Conservation (phyloP, 1,140 invertebrate genomes). For the Orussus abietinus region DNA sequence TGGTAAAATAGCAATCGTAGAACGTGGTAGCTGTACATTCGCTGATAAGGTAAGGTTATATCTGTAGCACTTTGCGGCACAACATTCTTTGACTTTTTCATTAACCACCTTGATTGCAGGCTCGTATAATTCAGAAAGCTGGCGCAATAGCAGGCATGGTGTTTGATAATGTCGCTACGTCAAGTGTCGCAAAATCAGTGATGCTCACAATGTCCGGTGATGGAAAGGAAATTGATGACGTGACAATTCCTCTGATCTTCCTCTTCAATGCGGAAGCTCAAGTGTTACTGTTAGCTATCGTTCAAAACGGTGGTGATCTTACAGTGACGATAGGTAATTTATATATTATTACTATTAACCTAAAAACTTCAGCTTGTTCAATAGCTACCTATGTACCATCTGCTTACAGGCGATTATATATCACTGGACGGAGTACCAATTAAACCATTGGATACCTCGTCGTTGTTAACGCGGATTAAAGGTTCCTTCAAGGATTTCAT, state of each 20-base stretch:
- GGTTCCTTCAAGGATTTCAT: constrained; percentile 48
- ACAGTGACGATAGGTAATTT: constrained; percentile 39
- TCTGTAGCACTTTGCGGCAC: no score
- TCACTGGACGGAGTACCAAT: constrained; percentile 39
- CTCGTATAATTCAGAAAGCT: constrained; percentile 74
- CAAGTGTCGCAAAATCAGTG: constrained; percentile 67
- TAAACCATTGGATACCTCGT: constrained; percentile 44
- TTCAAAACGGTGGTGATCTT: constrained; percentile 26
- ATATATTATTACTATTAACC: constrained; percentile 5
- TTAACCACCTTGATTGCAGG: constrained; percentile 52
- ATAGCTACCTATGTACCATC: constrained; percentile 7
- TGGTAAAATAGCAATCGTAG: constrained; percentile 79
- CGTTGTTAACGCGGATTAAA: constrained; percentile 49
- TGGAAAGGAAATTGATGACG: constrained; percentile 70
- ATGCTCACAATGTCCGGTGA: constrained; percentile 97
- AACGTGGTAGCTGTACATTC: constrained; percentile 92
- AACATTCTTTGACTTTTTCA: constrained; percentile 7
- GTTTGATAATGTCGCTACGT: constrained; percentile 78
- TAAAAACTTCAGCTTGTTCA: constrained; percentile 6
- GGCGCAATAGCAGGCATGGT: constrained; percentile 85
- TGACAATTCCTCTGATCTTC: constrained; percentile 88
- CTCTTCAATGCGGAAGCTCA: constrained; percentile 79
- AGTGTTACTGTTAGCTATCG: constrained; percentile 59
- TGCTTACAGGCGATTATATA: constrained; percentile 34
- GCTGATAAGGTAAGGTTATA: constrained; percentile 74